Evolutionary conservation across 2,888 invertebrate genomes (phyloP).

Genomic region (Graphium colonna): DNA sequence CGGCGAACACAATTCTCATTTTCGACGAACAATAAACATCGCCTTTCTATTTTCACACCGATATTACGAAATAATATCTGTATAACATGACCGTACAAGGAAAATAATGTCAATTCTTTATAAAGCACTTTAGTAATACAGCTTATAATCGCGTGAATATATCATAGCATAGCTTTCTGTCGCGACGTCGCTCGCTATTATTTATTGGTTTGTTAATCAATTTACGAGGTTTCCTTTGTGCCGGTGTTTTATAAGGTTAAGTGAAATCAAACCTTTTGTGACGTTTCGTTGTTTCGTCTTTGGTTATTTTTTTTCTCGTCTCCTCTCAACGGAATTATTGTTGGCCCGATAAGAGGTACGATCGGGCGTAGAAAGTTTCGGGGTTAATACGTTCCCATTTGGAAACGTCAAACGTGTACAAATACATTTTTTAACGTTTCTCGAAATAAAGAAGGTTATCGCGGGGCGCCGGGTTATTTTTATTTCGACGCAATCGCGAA

Average conservation of each 20-base stretch:
- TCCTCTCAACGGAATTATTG: conserved; percentile 31
- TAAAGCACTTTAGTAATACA: conserved; percentile 19
- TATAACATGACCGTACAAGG: background rate
- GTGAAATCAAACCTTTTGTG: conserved; percentile 48
- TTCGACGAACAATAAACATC: conserved; percentile 25
- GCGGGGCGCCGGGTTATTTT: conserved; percentile 10
- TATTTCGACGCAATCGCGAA: conserved; percentile 2
- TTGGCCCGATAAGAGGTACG: conserved; percentile 29
- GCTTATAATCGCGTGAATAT: conserved; percentile 24
- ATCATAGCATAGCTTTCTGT: conserved; percentile 24
- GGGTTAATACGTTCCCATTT: conserved; percentile 34
- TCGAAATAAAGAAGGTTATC: conserved; percentile 24
- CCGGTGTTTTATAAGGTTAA: conserved; percentile 49
- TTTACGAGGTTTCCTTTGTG: conserved; percentile 54
- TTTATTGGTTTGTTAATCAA: conserved; percentile 73
- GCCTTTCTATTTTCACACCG: conserved; percentile 65
- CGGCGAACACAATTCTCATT: conserved; percentile 24
- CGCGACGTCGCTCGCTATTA: conserved; percentile 41
- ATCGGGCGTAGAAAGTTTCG: conserved; percentile 35
- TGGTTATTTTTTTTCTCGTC: background rate
- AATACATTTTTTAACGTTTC: conserved; percentile 23
- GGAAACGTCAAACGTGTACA: conserved; percentile 28
- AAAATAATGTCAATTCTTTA: conserved; percentile 7
- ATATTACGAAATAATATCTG: conserved; percentile 32
- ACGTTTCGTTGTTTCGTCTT: conserved; percentile 21